Evolutionary conservation across 2,888 invertebrate genomes (phyloP).

Genomic region (Bibio marci): DNA sequence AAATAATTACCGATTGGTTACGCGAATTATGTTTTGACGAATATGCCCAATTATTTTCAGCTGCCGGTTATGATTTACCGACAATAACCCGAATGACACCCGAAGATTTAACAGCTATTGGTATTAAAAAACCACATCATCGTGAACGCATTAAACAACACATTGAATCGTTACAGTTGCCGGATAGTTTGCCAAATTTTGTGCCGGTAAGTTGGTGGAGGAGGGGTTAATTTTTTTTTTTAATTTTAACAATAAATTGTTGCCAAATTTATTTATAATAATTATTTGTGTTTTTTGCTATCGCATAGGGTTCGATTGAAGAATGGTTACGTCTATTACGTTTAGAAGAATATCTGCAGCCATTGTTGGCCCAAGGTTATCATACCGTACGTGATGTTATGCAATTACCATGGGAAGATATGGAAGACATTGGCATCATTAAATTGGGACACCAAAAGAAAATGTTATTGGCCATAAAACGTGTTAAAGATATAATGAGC

Average conservation of each 20-base stretch:
- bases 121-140: conserved; percentile 94
- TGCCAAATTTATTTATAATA: background rate
- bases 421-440: conserved; percentile 92
- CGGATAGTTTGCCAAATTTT: conserved; percentile 88
- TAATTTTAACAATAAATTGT: background rate
- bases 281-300: no score
- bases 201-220: conserved; percentile 51
- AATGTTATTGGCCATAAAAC: conserved; percentile 88
- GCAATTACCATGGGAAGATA: conserved; percentile 95
- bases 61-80: conserved; percentile 93
- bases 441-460: conserved; percentile 96
- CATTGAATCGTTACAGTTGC: conserved; percentile 83
- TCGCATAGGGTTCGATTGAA: conserved; percentile 81
- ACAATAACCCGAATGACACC: conserved; percentile 99
- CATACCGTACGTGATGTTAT: conserved; percentile 85
- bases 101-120: conserved; percentile 76
- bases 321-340: conserved; percentile 88
- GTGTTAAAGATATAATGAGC: conserved; percentile 82
- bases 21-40: conserved; percentile 86
- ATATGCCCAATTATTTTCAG: conserved; percentile 81
- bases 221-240: background rate
- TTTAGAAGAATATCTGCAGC: conserved; percentile 82
- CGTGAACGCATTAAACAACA: conserved; percentile 91
- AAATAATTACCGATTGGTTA: conserved; percentile 89
- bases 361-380: conserved; percentile 84